Conservation (phyloP, 2,113 vertebrate species). For the Brienomyrus longianalis region DNA sequence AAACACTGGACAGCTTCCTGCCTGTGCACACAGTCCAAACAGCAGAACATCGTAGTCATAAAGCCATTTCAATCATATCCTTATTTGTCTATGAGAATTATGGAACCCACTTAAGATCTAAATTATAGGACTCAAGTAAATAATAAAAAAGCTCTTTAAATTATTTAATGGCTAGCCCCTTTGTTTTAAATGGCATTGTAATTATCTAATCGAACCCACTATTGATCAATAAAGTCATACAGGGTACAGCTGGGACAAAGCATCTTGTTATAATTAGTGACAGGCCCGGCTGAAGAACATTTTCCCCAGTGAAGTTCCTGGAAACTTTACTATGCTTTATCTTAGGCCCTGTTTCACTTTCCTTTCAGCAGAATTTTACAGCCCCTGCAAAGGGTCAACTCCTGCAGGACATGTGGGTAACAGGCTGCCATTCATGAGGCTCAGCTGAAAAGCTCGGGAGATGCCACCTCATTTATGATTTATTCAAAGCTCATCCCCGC, state of each 20-base stretch:
- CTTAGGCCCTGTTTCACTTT: not conserved
- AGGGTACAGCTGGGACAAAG: not conserved
- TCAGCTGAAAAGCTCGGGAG: not conserved
- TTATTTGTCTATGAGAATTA: not conserved
- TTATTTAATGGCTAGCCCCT: not conserved
- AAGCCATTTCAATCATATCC: not conserved
- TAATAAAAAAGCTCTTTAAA: slow-evolving; percentile 3
- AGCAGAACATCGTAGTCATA: not conserved
- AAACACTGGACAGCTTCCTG: not conserved
- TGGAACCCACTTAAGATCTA: not conserved
- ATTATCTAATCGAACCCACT: not conserved
- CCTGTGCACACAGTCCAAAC: not conserved
- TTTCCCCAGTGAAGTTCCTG: not conserved
- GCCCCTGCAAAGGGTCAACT: not conserved
- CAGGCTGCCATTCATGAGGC: not conserved
- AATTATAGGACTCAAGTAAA: not conserved
- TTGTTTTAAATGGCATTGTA: slow-evolving; percentile 1
- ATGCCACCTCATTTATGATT: not conserved
- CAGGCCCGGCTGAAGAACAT: not conserved
- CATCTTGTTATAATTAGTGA: not conserved
- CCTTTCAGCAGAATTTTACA: not conserved
- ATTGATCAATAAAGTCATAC: not conserved
- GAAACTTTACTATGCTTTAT: not conserved
- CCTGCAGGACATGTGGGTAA: not conserved
- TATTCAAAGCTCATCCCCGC: not conserved